A percentile compares a stretch with the other conserved stretches of the same genome.
Evolutionary conservation across 2,888 invertebrate species (phyloP).

Genomic region (Acronicta leporina): DNA sequence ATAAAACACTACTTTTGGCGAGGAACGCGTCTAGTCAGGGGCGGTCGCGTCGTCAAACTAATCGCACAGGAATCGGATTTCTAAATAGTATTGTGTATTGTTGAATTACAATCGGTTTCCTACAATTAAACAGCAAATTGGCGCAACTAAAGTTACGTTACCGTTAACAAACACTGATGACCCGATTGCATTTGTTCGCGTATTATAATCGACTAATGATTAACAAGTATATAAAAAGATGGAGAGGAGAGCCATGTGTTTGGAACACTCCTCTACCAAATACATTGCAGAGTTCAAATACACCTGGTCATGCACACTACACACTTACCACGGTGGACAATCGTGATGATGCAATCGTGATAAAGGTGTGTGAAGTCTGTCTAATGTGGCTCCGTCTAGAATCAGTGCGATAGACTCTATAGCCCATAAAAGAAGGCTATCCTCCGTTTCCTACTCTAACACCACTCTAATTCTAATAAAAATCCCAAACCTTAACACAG

Average conservation of each 20-base stretch:
- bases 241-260: too few species aligned
- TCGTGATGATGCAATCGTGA: too few species aligned
- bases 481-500: too few species aligned
- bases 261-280: too few species aligned
- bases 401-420: too few species aligned
- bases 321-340: too few species aligned
- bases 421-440: too few species aligned
- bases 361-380: too few species aligned
- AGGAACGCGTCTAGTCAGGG: slow-evolving; percentile 51
- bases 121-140: slow-evolving; percentile 64
- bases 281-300: neutral
- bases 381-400: too few species aligned
- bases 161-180: slow-evolving; percentile 60
- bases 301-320: too few species aligned
- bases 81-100: slow-evolving; percentile 62
- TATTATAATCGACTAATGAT: slow-evolving; percentile 37
- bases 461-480: too few species aligned
- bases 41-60: slow-evolving; percentile 53
- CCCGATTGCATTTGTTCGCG: slow-evolving; percentile 55
- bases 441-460: too few species aligned
- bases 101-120: slow-evolving; percentile 62
- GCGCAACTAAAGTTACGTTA: slow-evolving; percentile 58
- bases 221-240: slow-evolving; percentile 1
- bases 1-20: slow-evolving; percentile 22
- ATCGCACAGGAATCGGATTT: slow-evolving; percentile 60